A percentile compares a stretch with the other conserved stretches of the same genome.
These are phyloP conservation scores for Triops longicaudatus DNA, from an alignment of 1,140 invertebrate genomes.

Conservation along the genomic window DNA sequence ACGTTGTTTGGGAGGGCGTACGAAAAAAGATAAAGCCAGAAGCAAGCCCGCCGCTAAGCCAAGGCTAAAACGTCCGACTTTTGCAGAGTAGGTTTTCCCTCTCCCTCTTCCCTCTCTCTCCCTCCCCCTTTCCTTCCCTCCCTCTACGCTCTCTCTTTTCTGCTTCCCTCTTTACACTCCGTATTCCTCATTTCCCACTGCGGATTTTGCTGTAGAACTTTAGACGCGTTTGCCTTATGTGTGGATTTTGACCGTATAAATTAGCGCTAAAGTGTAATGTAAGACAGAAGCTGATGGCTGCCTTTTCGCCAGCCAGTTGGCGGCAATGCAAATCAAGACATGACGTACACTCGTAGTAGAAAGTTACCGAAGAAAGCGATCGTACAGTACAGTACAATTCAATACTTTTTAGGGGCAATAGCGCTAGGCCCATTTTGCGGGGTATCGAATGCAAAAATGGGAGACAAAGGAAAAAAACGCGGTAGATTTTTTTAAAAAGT, in stretches of 20 bases:
- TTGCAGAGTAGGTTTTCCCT: constrained; percentile 11
- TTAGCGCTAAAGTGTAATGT: constrained; percentile 6
- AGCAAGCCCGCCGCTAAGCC: constrained; percentile 1
- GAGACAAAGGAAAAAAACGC: background rate
- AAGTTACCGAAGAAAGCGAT: background rate
- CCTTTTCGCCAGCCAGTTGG: background rate
- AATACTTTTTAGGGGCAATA: no score
- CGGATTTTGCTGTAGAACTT: background rate
- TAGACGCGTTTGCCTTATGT: background rate
- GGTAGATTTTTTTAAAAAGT: no score
- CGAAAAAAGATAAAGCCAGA: constrained; percentile 15
- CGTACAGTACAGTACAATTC: no score
- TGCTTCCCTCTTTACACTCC: background rate
- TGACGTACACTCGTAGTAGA: background rate
- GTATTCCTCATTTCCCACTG: background rate
- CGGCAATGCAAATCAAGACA: background rate
- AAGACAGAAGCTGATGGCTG: background rate
- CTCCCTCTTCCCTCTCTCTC: background rate
- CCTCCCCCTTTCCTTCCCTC: background rate
- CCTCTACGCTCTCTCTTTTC: background rate
- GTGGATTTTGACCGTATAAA: constrained; percentile 15
- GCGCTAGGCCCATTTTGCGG: background rate
- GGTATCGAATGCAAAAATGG: background rate
- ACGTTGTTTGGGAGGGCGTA: constrained; percentile 4
- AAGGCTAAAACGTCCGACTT: constrained; percentile 12